These are phyloP conservation scores for Eidolon helvum DNA, from an alignment of 2,113 vertebrate species.

Conservation along the genomic window DNA sequence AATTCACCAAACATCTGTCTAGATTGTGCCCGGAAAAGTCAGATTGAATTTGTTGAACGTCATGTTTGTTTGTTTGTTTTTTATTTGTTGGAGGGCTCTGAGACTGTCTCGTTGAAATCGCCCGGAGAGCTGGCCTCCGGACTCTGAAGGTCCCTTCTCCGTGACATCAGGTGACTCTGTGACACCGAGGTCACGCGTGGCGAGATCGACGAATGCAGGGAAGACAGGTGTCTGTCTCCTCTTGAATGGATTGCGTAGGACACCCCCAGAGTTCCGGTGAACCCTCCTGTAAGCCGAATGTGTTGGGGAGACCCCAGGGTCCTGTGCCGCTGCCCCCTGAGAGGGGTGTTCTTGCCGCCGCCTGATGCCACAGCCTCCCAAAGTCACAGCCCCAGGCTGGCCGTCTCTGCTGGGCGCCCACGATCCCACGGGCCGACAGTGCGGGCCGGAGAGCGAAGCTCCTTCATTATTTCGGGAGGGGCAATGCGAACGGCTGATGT, in stretches of 20 bases:
- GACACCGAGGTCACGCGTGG: not conserved
- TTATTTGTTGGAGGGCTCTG: not conserved
- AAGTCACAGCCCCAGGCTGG: fast-evolving
- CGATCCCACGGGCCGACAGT: not conserved
- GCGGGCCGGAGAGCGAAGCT: constrained; percentile 58
- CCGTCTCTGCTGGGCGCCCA: not conserved
- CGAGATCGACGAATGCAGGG: not conserved
- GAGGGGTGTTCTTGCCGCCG: not conserved
- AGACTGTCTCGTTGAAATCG: fast-evolving
- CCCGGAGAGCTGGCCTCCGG: not conserved
- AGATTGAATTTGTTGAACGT: not conserved
- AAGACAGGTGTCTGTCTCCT: not conserved
- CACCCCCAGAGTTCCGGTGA: not conserved
- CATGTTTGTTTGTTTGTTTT: not conserved
- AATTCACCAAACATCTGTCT: not conserved
- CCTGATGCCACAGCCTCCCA: not conserved
- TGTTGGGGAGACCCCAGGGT: not conserved
- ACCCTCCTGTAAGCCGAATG: fast-evolving
- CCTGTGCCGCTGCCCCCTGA: no score
- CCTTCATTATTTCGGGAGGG: constrained; percentile 79
- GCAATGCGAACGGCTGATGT: constrained; percentile 43
- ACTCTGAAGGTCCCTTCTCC: fast-evolving
- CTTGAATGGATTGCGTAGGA: constrained; percentile 10
- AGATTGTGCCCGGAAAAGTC: not conserved
- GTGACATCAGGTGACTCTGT: fast-evolving